These are phyloP conservation scores for Brachyistius frenatus DNA, from an alignment of 2,113 vertebrate genomes.

Conservation along the genomic window DNA sequence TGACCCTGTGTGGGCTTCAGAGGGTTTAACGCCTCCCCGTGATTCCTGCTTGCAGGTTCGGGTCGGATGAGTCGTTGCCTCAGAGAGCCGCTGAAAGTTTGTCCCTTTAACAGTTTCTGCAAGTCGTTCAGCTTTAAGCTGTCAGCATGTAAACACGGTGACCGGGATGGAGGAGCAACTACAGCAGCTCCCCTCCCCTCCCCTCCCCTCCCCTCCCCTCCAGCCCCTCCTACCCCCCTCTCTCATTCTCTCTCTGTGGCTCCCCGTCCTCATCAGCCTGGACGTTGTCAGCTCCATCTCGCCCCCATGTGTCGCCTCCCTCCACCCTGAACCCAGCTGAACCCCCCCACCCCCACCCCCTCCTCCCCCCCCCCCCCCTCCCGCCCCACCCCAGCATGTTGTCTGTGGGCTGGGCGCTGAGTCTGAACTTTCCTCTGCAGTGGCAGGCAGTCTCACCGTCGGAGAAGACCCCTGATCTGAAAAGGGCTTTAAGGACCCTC, in stretches of 20 bases:
- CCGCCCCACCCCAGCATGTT: slow-evolving; percentile 70
- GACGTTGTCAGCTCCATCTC: slow-evolving; percentile 32
- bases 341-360: background rate
- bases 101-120: background rate
- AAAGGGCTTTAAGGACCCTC: slow-evolving; percentile 89
- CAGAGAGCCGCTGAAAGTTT: background rate
- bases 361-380: background rate
- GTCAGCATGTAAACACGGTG: background rate
- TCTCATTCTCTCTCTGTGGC: slow-evolving; percentile 10
- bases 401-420: slow-evolving; percentile 78
- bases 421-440: slow-evolving; percentile 87
- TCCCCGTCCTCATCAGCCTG: slow-evolving; percentile 39
- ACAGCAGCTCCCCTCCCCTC: slow-evolving; percentile 9
- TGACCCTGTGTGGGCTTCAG: too few species aligned
- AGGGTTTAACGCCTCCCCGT: background rate
- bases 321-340: slow-evolving; percentile 47
- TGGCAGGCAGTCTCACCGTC: slow-evolving; percentile 87
- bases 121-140: background rate
- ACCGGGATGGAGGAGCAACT: background rate
- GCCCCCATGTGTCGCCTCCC: slow-evolving; percentile 48
- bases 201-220: slow-evolving; percentile 1
- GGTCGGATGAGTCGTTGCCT: background rate
- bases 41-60: slow-evolving; percentile 12
- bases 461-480: slow-evolving; percentile 90
- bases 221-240: background rate